Conservation (phyloP, 2,888 invertebrate genomes). For the Rhopalosiphum nymphaeae region DNA sequence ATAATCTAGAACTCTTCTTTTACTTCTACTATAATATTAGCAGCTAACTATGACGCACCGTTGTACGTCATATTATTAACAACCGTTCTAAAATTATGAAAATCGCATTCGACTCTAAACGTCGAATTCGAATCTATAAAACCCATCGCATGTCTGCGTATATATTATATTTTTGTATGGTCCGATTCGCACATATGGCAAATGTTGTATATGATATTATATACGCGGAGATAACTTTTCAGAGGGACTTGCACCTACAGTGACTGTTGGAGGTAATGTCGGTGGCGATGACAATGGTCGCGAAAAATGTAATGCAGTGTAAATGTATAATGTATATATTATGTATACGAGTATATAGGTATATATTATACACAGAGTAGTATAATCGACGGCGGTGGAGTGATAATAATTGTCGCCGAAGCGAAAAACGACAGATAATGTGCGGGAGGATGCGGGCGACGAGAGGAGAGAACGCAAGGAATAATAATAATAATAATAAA, state of each 20-base stretch:
- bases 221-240: not conserved
- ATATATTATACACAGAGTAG: not conserved
- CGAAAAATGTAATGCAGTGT: not conserved
- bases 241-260: not conserved
- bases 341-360: not conserved
- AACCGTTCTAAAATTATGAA: not conserved
- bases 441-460: too few species aligned
- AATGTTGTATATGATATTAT: not conserved
- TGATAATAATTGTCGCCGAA: slow-evolving; percentile 32
- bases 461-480: not conserved
- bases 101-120: not conserved
- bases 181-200: too few species aligned
- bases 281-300: not conserved
- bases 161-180: too few species aligned
- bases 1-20: not conserved
- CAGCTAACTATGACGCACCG: not conserved
- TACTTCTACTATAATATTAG: not conserved
- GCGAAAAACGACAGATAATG: slow-evolving; percentile 56
- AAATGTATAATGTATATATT: not conserved
- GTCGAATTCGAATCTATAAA: not conserved
- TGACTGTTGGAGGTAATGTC: not conserved
- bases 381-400: not conserved
- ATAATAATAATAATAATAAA: too few species aligned
- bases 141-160: not conserved
- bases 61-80: not conserved